Percentiles rank a stretch among this genome's conserved stretches.
phyloP scores from a whole-genome alignment of 2,797 vertebrate genomes.

The Rhynchotus rufescens region DNA sequence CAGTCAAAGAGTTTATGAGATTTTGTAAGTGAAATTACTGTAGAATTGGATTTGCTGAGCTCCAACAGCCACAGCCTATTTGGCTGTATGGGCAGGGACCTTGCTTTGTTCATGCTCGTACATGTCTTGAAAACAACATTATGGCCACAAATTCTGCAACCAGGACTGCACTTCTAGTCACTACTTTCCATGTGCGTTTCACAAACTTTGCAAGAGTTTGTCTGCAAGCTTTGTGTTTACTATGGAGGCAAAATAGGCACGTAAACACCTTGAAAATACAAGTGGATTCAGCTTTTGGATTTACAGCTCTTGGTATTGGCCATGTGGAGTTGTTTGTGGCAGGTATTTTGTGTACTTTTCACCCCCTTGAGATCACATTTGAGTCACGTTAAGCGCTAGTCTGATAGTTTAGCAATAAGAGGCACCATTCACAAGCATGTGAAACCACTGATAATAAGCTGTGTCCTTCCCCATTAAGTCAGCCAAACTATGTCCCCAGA shows the following conservation, averaged over 20 bases:
- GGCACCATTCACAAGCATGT: background rate
- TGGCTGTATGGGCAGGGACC: background rate
- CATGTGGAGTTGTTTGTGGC: background rate
- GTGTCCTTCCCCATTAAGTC: background rate
- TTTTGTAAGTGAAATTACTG: conserved; percentile 22
- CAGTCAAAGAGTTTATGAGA: background rate
- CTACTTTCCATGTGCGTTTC: background rate
- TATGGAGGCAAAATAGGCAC: background rate
- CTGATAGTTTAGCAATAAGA: background rate
- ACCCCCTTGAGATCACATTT: background rate
- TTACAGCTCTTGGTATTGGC: background rate
- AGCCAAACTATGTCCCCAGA: background rate
- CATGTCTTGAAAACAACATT: background rate
- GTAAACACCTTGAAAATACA: background rate
- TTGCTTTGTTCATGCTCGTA: background rate
- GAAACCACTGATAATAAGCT: conserved; percentile 4
- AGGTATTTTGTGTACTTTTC: background rate
- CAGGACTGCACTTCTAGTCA: background rate
- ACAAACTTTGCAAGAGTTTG: background rate
- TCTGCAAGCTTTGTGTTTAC: background rate
- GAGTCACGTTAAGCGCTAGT: background rate
- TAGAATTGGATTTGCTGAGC: background rate
- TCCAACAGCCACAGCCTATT: background rate
- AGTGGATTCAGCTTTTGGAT: background rate
- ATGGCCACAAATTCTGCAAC: background rate